Evolutionary conservation across 2,888 invertebrate genomes (phyloP), one percentile per base, ranked within the genome.

Genomic region (Apantesis nais): DNA sequence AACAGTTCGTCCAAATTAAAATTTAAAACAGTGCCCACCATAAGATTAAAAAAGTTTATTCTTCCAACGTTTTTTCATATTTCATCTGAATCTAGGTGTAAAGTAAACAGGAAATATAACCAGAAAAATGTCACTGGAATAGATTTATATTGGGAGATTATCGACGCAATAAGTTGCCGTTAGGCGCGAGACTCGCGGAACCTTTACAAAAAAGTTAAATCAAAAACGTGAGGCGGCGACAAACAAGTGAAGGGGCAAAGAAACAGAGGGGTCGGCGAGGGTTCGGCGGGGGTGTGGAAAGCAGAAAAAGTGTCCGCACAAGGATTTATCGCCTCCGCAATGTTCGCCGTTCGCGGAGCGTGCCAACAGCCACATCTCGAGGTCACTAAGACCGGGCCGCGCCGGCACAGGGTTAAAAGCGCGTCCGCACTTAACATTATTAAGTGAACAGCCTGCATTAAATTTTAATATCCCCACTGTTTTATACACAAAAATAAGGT

Each of bases 171-270:
- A 89, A 85, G 85, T 85, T 74, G 75, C 66, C 63, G 68, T 73
- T 74, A 80, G 81, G 79, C 79, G 75, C 80, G 81, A 78, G 79
- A 67, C 72, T 75, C 78, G 79, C 79, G 81, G 80, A 80, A 80
- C 83, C 83, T 85, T 86, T 86, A 83, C 85, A 87, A 88, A 88
- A 52, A 90, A 90, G 88, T 91, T 92, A 90, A 92, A 92, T 92
- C 91, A 90, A 90, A 91, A 90, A 92, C 91, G 92, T 91, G 92
- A 90, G 88, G 84, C 83, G 86, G 84, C 83, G 89, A 88, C 89
- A 89, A 89, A 89, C 88, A 87, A 88, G 85, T 78, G 78, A 72
- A 70, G 74, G 71, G 75, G 69, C 69, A 65, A 68, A 37, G 73
- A 52, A 52, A n/a, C 11, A n/a, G 22, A 64, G 64, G 66, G 71